Conservation (phyloP, 2,888 invertebrate species). For the Linnaemya vulpina region DNA sequence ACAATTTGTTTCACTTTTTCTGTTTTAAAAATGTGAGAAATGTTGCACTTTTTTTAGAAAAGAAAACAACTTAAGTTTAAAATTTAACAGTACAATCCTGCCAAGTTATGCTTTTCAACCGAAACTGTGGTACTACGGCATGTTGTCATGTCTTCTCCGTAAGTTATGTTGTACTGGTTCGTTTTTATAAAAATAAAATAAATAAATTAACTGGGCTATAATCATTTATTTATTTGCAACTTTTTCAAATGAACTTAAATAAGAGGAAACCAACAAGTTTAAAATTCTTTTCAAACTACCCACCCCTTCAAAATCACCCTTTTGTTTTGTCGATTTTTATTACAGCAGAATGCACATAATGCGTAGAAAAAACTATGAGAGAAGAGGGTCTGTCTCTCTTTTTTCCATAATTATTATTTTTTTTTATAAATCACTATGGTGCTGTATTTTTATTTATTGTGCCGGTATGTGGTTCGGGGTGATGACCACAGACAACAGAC, state of each 20-base stretch:
- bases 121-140: not conserved
- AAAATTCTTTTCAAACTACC: slow-evolving; percentile 18
- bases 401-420: not conserved
- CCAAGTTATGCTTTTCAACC: no score
- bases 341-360: slow-evolving; percentile 44
- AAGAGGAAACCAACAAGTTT: slow-evolving; percentile 19
- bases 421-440: slow-evolving; percentile 34
- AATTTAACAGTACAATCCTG: no score
- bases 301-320: slow-evolving; percentile 6
- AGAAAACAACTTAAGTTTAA: no score
- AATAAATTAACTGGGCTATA: not conserved
- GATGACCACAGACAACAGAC: slow-evolving; percentile 71
- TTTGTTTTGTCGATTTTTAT: slow-evolving; percentile 28
- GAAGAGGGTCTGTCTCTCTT: slow-evolving; percentile 21
- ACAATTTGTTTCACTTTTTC: no score
- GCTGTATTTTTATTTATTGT: slow-evolving; percentile 43
- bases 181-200: not conserved
- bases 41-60: no score
- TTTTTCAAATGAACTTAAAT: slow-evolving; percentile 10
- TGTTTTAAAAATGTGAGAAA: no score
- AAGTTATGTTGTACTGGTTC: not conserved
- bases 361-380: slow-evolving; percentile 29
- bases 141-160: not conserved
- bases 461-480: slow-evolving; percentile 57
- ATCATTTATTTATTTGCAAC: not conserved